Conservation (phyloP, 2,113 vertebrate species). For the Oostethus manadensis region DNA sequence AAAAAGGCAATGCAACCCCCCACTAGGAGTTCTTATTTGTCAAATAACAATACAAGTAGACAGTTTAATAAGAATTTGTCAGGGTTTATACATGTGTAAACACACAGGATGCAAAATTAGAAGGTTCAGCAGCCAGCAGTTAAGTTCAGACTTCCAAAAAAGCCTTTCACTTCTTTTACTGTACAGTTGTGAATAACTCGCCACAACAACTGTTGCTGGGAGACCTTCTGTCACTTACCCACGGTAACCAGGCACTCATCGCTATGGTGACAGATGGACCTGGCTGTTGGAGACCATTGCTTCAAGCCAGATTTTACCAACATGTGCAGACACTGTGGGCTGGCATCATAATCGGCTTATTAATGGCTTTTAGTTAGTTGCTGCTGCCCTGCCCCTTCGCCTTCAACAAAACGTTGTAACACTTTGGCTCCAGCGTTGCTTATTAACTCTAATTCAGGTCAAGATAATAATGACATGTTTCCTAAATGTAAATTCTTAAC, state of each 20-base stretch:
- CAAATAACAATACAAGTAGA: background rate
- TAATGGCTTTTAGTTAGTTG: slow-evolving; percentile 75
- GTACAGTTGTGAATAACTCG: slow-evolving; percentile 28
- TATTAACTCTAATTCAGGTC: slow-evolving; percentile 1
- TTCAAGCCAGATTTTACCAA: slow-evolving; percentile 48
- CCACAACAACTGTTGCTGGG: slow-evolving; percentile 52
- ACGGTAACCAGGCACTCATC: slow-evolving; percentile 47
- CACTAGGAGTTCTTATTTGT: background rate
- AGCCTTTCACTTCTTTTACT: slow-evolving; percentile 24
- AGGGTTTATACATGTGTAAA: slow-evolving; percentile 9
- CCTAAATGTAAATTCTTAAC: background rate
- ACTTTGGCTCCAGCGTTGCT: background rate
- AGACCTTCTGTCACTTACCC: slow-evolving; percentile 60
- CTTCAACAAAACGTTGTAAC: slow-evolving; percentile 25
- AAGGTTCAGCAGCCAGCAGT: slow-evolving; percentile 17
- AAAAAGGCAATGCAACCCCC: background rate
- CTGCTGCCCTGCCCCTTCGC: slow-evolving; percentile 55
- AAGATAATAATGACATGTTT: background rate
- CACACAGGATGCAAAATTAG: slow-evolving; percentile 15
- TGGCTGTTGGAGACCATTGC: slow-evolving; percentile 67
- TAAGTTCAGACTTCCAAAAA: slow-evolving; percentile 21
- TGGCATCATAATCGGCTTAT: slow-evolving; percentile 74
- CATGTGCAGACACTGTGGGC: slow-evolving; percentile 33
- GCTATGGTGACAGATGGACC: slow-evolving; percentile 76
- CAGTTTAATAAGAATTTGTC: background rate